phyloP scores from a whole-genome alignment of 2,797 vertebrate species.

The Columba guinea region DNA sequence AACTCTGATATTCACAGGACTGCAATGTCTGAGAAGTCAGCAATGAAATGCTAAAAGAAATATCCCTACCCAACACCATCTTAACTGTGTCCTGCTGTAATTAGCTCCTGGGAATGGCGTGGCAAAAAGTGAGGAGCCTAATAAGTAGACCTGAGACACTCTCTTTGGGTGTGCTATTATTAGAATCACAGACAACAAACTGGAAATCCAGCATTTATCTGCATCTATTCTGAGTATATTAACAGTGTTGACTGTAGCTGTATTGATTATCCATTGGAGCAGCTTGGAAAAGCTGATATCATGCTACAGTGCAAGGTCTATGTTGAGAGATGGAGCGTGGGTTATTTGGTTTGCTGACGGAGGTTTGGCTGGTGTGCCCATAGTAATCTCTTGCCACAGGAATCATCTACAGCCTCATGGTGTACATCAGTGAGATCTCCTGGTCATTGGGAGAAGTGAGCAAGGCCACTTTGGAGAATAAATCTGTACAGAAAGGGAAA shows the following conservation, averaged over 20 bases:
- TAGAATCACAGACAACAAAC: slow-evolving; percentile 2
- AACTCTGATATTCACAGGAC: background rate
- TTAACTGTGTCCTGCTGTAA: background rate
- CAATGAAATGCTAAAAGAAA: background rate
- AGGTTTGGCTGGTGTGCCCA: background rate
- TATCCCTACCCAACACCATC: background rate
- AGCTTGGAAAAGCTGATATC: slow-evolving; percentile 7
- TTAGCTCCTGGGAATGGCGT: slow-evolving; percentile 5
- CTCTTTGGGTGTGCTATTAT: slow-evolving; percentile 14
- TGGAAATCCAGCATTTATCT: slow-evolving; percentile 41
- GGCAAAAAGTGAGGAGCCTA: background rate
- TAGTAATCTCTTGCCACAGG: background rate
- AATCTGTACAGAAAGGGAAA: background rate
- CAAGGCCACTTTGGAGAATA: background rate
- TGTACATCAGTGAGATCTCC: background rate
- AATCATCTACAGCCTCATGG: background rate
- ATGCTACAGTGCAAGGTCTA: background rate
- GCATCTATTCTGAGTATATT: slow-evolving; percentile 17
- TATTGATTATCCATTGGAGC: slow-evolving; percentile 2
- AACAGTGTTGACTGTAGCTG: slow-evolving; percentile 10
- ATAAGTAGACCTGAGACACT: background rate
- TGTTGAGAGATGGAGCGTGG: background rate
- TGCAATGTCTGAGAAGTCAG: background rate
- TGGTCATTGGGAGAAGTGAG: background rate
- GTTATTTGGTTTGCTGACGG: background rate